Percentiles rank a stretch among this genome's conserved stretches.
Evolutionary conservation across 2,113 vertebrate species (phyloP).

Genomic region (Colius striatus): DNA sequence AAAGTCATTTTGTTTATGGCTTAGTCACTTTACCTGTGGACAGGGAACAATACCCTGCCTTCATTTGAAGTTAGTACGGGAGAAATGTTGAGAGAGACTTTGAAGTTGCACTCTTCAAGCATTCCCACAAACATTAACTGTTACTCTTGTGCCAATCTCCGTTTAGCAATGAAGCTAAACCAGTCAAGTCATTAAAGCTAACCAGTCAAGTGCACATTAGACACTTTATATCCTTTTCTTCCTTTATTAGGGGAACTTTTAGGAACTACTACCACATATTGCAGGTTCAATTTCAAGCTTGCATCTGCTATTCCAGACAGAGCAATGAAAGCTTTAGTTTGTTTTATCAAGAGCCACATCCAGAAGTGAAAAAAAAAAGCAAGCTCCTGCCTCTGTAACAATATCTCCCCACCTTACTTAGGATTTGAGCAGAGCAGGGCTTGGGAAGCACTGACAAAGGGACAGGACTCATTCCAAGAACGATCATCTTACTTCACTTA

Average conservation of each 20-base stretch:
- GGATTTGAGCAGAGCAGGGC: neutral
- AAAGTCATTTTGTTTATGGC: neutral
- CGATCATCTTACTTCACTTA: neutral
- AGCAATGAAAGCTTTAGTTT: neutral
- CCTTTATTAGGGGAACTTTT: neutral
- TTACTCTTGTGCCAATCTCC: neutral
- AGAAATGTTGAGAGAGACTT: neutral
- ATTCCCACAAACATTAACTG: neutral
- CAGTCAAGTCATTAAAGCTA: neutral
- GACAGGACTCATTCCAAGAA: neutral
- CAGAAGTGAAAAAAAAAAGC: neutral
- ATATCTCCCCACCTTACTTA: neutral
- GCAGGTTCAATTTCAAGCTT: neutral
- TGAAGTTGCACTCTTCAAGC: neutral
- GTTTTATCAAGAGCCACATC: neutral
- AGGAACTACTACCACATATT: neutral
- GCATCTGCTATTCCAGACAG: neutral
- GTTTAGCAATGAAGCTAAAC: neutral
- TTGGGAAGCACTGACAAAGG: neutral
- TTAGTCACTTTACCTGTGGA: neutral
- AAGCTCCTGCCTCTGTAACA: neutral
- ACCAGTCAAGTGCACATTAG: neutral
- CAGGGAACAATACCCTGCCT: neutral
- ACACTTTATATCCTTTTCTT: neutral
- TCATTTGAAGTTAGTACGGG: neutral